Evolutionary conservation across 2,888 invertebrate species (phyloP), one percentile per base, ranked within the genome.

Genomic region (Pomacea canaliculata): DNA sequence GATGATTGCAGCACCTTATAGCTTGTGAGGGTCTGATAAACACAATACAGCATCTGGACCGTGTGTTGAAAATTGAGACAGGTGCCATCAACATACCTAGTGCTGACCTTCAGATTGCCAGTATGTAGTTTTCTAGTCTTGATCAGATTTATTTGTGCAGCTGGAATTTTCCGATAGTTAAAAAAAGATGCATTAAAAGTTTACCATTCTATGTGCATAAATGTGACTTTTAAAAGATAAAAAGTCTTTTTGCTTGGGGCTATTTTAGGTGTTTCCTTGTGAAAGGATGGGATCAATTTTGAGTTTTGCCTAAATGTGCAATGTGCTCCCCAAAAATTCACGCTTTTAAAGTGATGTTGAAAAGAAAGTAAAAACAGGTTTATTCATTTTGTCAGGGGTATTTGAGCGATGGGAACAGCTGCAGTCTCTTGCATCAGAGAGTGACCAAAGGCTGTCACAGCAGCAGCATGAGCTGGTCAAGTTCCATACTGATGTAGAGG

Each of bases 401-500:
- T 66, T 88, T 4, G 79, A 85, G 56, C 81, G 89, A 23, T 91
- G 90, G 90, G 87, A 89, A 68, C 79, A 82, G 66, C 75, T 91
- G 16, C 86, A 90, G 81, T 84, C 82, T 9, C 76, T 81, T 48
- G 87, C 88, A 37, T 74, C 84, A n/a, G 85, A 87, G 74, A 85
- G 84, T 62, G 85, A 88, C 71, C 78, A 80, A 85, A 93, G 94
- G 49, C 91, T 97, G 16, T 96, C 96, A 89, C 96, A 97, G 88
- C 93, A 86, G 59, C 79, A 83, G 5, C 85, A 88, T 27, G 88
- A 88, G 72, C 88, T 89, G 85, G 76, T 81, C n/a, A 88, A 88
- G 82, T 89, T 91, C 80, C 78, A 81, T 18, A 78, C 83, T 37
- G 90, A 91, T 77, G 80, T 91, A 37, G 83, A 85, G 66, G 85